Evolutionary conservation across 2,888 invertebrate species (phyloP).

Genomic region (Lampropteryx suffumata): DNA sequence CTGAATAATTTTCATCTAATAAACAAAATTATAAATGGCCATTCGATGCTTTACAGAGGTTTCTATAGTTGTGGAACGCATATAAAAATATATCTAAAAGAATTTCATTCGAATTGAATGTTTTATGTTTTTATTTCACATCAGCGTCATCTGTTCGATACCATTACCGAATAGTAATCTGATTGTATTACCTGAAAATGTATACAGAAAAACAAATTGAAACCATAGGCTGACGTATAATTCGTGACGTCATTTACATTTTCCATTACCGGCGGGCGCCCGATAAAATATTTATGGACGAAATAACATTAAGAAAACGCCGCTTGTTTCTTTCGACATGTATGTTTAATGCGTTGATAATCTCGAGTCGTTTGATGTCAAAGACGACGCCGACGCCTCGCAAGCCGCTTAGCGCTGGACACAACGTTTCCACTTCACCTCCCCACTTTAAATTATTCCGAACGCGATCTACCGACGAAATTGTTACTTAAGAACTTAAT

Average conservation of each 20-base stretch:
- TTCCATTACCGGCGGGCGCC: slow-evolving; percentile 57
- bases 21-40: slow-evolving; percentile 77
- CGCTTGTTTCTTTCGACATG: slow-evolving; percentile 62
- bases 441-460: slow-evolving; percentile 58
- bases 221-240: slow-evolving; percentile 30
- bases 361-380: slow-evolving; percentile 72
- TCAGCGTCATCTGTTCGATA: slow-evolving; percentile 5
- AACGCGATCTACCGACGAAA: slow-evolving; percentile 59
- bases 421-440: slow-evolving; percentile 33
- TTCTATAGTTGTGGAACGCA: slow-evolving; percentile 20
- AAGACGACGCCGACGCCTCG: slow-evolving; percentile 53
- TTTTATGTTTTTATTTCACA: slow-evolving; percentile 2
- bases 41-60: slow-evolving; percentile 56
- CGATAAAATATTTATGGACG: slow-evolving; percentile 73
- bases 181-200: slow-evolving; percentile 19
- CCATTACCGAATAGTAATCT: slow-evolving; percentile 19
- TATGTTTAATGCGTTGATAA: slow-evolving; percentile 74
- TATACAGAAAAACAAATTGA: slow-evolving; percentile 34
- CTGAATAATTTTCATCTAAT: slow-evolving; percentile 79
- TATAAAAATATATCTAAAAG: slow-evolving; percentile 8
- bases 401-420: slow-evolving; percentile 59
- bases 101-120: not conserved
- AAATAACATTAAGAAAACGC: slow-evolving; percentile 73
- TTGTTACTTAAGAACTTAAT: slow-evolving; percentile 67
- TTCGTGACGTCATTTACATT: slow-evolving; percentile 64